phyloP scores from a whole-genome alignment of 2,113 vertebrate species.

The Sphaerodactylus townsendi region DNA sequence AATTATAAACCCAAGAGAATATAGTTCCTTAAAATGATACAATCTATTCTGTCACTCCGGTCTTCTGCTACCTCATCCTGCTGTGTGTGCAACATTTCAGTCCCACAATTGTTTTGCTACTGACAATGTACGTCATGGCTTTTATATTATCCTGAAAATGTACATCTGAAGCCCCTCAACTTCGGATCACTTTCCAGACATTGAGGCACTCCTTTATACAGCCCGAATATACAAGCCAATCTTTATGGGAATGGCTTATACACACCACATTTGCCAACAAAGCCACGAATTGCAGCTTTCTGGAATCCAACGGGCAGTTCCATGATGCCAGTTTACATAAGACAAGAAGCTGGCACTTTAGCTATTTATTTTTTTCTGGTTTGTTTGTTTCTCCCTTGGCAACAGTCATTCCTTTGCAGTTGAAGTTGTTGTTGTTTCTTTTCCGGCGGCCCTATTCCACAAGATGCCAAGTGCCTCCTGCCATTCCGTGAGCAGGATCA shows the following conservation, averaged over 20 bases:
- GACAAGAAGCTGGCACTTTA: constrained; percentile 15
- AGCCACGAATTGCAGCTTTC: not conserved
- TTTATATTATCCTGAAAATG: not conserved
- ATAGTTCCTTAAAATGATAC: not conserved
- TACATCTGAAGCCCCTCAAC: not conserved
- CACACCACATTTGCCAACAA: not conserved
- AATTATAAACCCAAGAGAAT: not conserved
- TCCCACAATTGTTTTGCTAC: too few relatives aligned
- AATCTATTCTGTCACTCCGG: not conserved
- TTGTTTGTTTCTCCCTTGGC: constrained; percentile 33
- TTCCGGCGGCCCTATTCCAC: constrained; percentile 5
- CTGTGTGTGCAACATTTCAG: too few relatives aligned
- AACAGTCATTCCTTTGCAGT: constrained; percentile 44
- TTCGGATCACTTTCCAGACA: not conserved
- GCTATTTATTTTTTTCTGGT: constrained; percentile 40
- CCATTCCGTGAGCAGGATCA: constrained; percentile 44
- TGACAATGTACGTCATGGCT: too few relatives aligned
- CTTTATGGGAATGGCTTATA: not conserved
- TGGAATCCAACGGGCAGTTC: not conserved
- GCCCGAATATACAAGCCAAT: not conserved
- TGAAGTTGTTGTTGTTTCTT: constrained; percentile 39
- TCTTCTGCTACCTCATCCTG: not conserved
- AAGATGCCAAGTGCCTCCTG: constrained; percentile 15
- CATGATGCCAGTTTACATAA: constrained; percentile 9
- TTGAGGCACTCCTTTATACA: not conserved